Percentiles rank a stretch among this genome's conserved stretches.
Conservation (phyloP, 2,797 vertebrate genomes). For the Sardinella longiceps region DNA sequence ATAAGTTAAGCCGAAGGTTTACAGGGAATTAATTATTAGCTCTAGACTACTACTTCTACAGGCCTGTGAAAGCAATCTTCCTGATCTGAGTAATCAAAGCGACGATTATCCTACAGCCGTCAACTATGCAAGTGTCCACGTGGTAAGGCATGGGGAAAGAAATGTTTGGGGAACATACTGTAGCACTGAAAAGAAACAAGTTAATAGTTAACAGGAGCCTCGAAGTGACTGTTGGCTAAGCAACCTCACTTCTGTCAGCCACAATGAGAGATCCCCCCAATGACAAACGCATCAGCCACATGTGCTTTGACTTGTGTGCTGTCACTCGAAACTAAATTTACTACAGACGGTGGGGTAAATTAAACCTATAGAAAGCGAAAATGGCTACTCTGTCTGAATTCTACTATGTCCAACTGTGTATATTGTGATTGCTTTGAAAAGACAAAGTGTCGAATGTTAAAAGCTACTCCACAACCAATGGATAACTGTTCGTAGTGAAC, state of each 20-base stretch:
- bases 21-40: background rate
- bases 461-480: background rate
- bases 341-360: constrained; percentile 47
- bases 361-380: constrained; percentile 26
- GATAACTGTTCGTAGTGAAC: background rate
- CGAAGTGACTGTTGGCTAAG: background rate
- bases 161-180: no score
- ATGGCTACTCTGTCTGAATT: background rate
- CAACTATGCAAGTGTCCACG: constrained; percentile 17
- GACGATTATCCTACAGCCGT: background rate
- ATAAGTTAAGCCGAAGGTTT: background rate
- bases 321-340: constrained; percentile 46
- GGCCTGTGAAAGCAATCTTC: background rate
- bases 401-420: background rate
- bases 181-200: background rate
- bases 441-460: background rate
- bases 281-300: constrained; percentile 46
- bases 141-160: background rate
- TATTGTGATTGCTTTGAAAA: background rate
- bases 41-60: no score
- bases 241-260: background rate
- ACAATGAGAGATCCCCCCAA: background rate
- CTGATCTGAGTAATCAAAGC: constrained; percentile 3
- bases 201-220: background rate
- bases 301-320: constrained; percentile 59